A percentile compares a stretch with the other conserved stretches of the same genome.
These are phyloP conservation scores for Brachynemurus nebulosus DNA, from an alignment of 2,888 invertebrate genomes.

Conservation along the genomic window DNA sequence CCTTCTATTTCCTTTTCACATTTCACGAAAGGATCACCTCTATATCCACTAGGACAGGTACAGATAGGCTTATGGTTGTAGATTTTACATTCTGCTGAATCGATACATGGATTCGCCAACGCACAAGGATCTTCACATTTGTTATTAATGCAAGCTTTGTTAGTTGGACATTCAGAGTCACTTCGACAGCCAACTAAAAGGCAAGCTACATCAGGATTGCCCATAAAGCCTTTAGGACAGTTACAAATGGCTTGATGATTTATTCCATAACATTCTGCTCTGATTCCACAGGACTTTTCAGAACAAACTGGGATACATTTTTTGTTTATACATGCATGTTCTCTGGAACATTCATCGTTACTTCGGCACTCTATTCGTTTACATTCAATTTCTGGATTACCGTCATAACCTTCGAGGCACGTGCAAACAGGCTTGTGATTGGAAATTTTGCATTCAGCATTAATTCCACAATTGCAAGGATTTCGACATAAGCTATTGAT, in stretches of 20 bases:
- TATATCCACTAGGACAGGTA: slow-evolving; percentile 63
- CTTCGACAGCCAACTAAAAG: slow-evolving; percentile 65
- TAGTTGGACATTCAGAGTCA: slow-evolving; percentile 66
- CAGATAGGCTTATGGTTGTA: slow-evolving; percentile 67
- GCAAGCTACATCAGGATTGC: slow-evolving; percentile 68
- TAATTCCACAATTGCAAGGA: slow-evolving; percentile 75
- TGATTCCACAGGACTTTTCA: slow-evolving; percentile 58
- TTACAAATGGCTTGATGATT: slow-evolving; percentile 73
- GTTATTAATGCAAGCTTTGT: slow-evolving; percentile 67
- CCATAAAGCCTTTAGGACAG: slow-evolving; percentile 66
- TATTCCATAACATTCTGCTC: slow-evolving; percentile 65
- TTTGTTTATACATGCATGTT: slow-evolving; percentile 70
- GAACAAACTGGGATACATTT: slow-evolving; percentile 72
- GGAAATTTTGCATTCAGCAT: slow-evolving; percentile 70
- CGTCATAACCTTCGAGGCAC: slow-evolving; percentile 69
- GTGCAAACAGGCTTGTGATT: slow-evolving; percentile 81
- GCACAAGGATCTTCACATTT: slow-evolving; percentile 68
- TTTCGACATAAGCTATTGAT: slow-evolving; percentile 65
- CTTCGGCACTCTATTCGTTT: slow-evolving; percentile 57
- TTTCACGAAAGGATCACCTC: slow-evolving; percentile 45
- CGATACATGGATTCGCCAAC: slow-evolving; percentile 49
- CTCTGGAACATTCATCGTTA: slow-evolving; percentile 64
- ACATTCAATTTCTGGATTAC: slow-evolving; percentile 74
- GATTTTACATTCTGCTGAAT: slow-evolving; percentile 59
- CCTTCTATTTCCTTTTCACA: slow-evolving; percentile 45